Base-by-base conservation (phyloP, 2,888 invertebrate genomes). In the Heliconius sara region DNA sequence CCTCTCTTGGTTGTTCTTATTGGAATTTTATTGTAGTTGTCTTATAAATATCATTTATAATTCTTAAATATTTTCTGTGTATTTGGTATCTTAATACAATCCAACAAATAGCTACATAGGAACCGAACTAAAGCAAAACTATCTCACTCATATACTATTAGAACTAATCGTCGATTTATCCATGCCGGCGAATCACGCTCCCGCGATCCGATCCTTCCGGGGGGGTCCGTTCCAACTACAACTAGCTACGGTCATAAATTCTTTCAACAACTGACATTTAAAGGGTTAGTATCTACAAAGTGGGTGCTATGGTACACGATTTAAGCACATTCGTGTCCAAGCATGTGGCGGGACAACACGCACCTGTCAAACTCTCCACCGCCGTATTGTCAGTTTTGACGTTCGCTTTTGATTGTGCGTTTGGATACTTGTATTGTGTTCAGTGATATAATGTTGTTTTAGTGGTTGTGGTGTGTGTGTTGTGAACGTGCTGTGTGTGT, bases 231-330 rank as follows among this genome's bases (percentile, higher is more conserved):
- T 90, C 88, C 88, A 81, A 76, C 76, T 84, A 84, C 82, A 79
- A 68, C 68, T 39, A 83, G 83, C 81, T 83, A 84, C 84, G 82
- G 91, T 90, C 94, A 95, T 95, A 95, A 95, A 95, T 95, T 95
- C 95, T 95, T 94, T 95, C 92, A 86, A 89, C 88, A 84, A 79
- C 89, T 95, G 95, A 95, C 95, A 95, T 93, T 89, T 91, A 90
- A 78, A 83, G 86, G 85, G 89, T 88, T 91, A 90, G 91, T 93
- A 92, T 91, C 91, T 92, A 87, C 88, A 83, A 89, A 84, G 82
- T 84, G 84, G 86, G 83, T 87, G 88, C 85, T 84, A 89, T 90
- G 90, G 80, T 84, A 83, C 85, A 84, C 80, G 83, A 66, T 72
- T 76, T 75, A 82, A 83, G 85, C 87, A 88, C 92, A 93, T 90